phyloP scores from a whole-genome alignment of 1,140 invertebrate species.

The Tetraneura akinire region DNA sequence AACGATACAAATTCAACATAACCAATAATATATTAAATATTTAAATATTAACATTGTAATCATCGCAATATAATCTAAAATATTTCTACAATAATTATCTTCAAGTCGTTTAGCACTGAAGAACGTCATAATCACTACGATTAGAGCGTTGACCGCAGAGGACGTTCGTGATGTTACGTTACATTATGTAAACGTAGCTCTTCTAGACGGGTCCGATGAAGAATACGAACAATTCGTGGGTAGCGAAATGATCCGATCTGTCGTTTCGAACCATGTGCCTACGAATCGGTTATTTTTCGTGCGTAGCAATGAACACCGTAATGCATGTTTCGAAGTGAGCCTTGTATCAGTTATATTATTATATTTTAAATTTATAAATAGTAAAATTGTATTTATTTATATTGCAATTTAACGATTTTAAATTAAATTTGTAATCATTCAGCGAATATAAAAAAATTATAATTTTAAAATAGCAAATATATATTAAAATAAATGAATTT shows the following conservation, averaged over 20 bases:
- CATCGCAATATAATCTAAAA: no score
- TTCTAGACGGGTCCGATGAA: conserved; percentile 12
- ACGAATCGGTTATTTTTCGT: neutral
- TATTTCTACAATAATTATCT: no score
- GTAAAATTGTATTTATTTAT: no score
- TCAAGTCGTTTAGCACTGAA: neutral
- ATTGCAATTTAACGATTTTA: no score
- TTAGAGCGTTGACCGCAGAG: neutral
- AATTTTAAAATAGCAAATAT: no score
- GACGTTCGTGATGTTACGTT: neutral
- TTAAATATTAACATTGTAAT: no score
- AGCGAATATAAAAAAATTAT: no score
- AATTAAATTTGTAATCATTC: no score
- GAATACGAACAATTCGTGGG: neutral
- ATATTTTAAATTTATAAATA: no score
- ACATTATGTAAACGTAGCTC: neutral
- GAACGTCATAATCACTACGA: conserved; percentile 7
- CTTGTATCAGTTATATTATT: neutral
- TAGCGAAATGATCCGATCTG: neutral
- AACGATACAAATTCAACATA: no score
- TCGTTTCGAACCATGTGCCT: neutral
- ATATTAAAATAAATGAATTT: no score
- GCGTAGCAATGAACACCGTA: neutral
- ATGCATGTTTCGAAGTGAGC: neutral
- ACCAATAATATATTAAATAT: no score